phyloP scores from a whole-genome alignment of 2,797 vertebrate species.

The Pogonophryne albipinna region DNA sequence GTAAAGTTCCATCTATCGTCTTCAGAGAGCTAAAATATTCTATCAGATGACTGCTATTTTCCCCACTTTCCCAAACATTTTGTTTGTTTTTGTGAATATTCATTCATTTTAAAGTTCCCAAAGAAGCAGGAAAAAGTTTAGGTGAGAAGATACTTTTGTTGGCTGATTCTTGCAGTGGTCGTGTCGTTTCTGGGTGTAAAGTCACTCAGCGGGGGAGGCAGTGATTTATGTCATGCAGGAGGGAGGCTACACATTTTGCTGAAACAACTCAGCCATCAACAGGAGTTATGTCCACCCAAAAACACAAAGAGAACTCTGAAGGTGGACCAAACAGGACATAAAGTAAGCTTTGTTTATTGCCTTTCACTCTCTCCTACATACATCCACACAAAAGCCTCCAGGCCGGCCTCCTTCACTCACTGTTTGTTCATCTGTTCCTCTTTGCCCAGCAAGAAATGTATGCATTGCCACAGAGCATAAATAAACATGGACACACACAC shows the following conservation, averaged over 20 bases:
- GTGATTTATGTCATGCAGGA: constrained; percentile 56
- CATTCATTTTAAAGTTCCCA: not conserved
- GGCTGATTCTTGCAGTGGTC: constrained; percentile 16
- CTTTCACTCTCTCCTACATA: constrained; percentile 26
- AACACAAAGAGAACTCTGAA: constrained; percentile 55
- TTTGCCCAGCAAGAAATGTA: constrained; percentile 60
- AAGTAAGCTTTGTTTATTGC: constrained; percentile 49
- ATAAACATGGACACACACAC: constrained; percentile 59
- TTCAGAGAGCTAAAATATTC: not conserved
- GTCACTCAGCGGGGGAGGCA: constrained; percentile 37
- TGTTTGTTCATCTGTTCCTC: constrained; percentile 63
- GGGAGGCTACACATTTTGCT: constrained; percentile 51
- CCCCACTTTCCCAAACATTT: not conserved
- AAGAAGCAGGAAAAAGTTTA: constrained; percentile 14
- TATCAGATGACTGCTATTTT: not conserved
- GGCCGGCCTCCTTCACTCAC: constrained; percentile 33
- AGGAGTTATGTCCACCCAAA: constrained; percentile 59
- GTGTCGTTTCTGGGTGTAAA: constrained; percentile 30
- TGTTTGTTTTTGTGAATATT: constrained; percentile 7
- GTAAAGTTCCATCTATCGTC: not conserved
- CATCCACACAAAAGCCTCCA: constrained; percentile 21
- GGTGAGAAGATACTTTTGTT: constrained; percentile 20
- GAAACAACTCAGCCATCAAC: constrained; percentile 57
- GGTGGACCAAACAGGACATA: constrained; percentile 55
- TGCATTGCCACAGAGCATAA: constrained; percentile 54